Percentiles rank a stretch among this genome's conserved stretches.
Evolutionary conservation across 2,888 invertebrate genomes (phyloP).

Genomic region (Drosophila emarginata): DNA sequence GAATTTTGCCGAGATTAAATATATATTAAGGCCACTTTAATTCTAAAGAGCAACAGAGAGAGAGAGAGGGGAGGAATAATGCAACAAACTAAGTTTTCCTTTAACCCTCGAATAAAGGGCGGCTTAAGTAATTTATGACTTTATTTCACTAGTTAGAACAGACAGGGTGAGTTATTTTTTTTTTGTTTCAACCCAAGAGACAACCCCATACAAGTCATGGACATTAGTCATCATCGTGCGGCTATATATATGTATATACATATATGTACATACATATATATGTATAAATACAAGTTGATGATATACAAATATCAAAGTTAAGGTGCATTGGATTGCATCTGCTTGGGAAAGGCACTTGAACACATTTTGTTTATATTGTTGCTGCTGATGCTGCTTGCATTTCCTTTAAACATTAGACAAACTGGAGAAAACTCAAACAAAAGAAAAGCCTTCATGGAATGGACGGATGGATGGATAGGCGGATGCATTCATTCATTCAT

Average conservation of each 20-base stretch:
- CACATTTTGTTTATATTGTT: slow-evolving; percentile 41
- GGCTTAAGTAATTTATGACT: slow-evolving; percentile 63
- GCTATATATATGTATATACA: not conserved
- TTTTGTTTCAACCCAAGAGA: slow-evolving; percentile 24
- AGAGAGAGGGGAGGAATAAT: slow-evolving; percentile 15
- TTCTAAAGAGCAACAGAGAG: slow-evolving; percentile 19
- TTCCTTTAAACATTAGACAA: slow-evolving; percentile 43
- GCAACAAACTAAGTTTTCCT: slow-evolving; percentile 25
- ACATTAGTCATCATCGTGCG: slow-evolving; percentile 34
- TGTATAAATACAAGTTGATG: not conserved
- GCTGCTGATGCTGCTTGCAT: slow-evolving; percentile 26
- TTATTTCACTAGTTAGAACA: slow-evolving; percentile 28
- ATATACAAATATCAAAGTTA: not conserved
- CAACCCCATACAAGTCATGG: slow-evolving; percentile 28
- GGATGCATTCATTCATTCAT: slow-evolving; percentile 14
- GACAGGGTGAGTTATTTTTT: slow-evolving; percentile 30
- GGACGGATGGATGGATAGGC: slow-evolving; percentile 13
- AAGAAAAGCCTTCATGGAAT: slow-evolving; percentile 27
- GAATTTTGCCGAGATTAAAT: slow-evolving; percentile 34
- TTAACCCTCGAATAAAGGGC: slow-evolving; percentile 25
- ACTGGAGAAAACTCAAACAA: slow-evolving; percentile 36
- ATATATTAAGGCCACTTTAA: slow-evolving; percentile 38
- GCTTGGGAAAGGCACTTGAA: slow-evolving; percentile 33
- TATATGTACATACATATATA: not conserved
- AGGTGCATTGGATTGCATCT: slow-evolving; percentile 3